Percentiles rank a stretch among this genome's conserved stretches.
These are phyloP conservation scores for Tapirus indicus DNA, from an alignment of 2,797 vertebrate genomes.

Conservation along the genomic window DNA sequence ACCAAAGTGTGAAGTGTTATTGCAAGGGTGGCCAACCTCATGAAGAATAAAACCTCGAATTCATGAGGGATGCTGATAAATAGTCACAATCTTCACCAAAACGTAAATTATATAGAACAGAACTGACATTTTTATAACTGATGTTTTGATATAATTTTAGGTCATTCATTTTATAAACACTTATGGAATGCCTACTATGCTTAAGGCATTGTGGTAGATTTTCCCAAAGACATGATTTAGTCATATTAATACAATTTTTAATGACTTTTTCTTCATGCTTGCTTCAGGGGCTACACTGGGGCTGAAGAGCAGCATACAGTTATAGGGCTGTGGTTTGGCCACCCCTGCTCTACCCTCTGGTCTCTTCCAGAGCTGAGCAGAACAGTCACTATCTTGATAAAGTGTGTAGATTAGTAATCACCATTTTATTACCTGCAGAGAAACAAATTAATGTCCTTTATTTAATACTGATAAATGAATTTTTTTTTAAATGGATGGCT, in stretches of 20 bases:
- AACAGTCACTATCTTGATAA: constrained; percentile 28
- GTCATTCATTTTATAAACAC: constrained; percentile 27
- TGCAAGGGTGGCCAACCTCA: neutral
- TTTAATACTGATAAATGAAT: constrained; percentile 57
- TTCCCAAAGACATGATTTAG: constrained; percentile 15
- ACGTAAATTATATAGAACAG: constrained; percentile 49
- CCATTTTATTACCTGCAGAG: constrained; percentile 66
- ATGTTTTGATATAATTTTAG: constrained; percentile 39
- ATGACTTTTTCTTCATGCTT: constrained; percentile 16
- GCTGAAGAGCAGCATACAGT: neutral
- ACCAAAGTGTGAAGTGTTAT: neutral
- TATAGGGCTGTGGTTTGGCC: neutral
- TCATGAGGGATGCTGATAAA: neutral
- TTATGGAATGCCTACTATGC: neutral
- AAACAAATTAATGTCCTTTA: constrained; percentile 67
- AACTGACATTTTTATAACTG: constrained; percentile 41
- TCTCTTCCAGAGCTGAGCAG: neutral
- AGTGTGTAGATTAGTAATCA: constrained; percentile 48
- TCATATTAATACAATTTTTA: constrained; percentile 40
- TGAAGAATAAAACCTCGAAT: constrained; percentile 3
- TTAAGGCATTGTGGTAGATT: neutral
- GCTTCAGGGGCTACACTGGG: constrained; percentile 25
- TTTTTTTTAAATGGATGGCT: constrained; percentile 24
- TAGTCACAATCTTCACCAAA: neutral
- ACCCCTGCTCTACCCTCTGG: neutral